These are phyloP conservation scores for Invenusta paracnida DNA, from an alignment of 2,888 invertebrate species.

Conservation along the genomic window DNA sequence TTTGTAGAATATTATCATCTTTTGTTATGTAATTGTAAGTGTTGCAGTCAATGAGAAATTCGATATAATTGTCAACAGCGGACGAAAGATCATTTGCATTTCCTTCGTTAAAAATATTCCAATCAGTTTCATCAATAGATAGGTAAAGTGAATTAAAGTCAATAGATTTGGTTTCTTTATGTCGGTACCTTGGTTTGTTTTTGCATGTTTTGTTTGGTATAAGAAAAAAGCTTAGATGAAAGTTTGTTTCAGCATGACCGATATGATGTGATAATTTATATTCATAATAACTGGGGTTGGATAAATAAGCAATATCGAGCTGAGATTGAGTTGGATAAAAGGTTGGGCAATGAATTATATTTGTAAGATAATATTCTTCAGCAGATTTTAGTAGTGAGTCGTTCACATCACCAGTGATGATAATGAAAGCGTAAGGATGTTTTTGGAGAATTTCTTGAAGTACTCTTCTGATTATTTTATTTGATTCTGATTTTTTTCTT, in stretches of 20 bases:
- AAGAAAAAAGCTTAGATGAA: not conserved
- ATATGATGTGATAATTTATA: not conserved
- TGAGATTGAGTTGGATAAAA: not conserved
- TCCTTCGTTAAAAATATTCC: constrained; percentile 19
- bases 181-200: constrained; percentile 12
- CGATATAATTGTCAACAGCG: constrained; percentile 29
- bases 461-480: constrained; percentile 29
- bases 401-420: constrained; percentile 29
- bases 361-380: not conserved
- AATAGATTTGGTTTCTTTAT: constrained; percentile 29
- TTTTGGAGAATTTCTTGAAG: constrained; percentile 29
- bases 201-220: not conserved
- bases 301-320: not conserved
- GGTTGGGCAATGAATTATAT: not conserved
- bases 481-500: constrained; percentile 29
- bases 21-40: constrained; percentile 26
- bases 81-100: constrained; percentile 25
- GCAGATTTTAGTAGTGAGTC: constrained; percentile 28
- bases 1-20: constrained; percentile 25
- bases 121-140: not conserved
- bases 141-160: constrained; percentile 21
- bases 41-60: constrained; percentile 21
- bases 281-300: not conserved
- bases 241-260: not conserved
- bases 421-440: constrained; percentile 26